phyloP scores from a whole-genome alignment of 2,797 vertebrate genomes.

The Macroramphosus scolopax region DNA sequence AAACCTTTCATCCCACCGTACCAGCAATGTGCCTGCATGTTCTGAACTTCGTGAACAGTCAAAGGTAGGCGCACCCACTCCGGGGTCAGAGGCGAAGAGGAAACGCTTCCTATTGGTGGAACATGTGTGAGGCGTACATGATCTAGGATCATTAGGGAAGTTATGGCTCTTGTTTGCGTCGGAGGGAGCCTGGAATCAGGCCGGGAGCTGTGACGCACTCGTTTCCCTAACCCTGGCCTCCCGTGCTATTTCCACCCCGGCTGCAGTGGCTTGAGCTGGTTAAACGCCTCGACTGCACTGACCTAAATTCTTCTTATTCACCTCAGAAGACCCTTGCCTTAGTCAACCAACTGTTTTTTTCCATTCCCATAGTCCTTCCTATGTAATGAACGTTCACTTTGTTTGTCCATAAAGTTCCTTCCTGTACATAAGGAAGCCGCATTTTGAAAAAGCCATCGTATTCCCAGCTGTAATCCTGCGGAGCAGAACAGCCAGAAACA shows the following conservation, averaged over 20 bases:
- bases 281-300: slow-evolving; percentile 74
- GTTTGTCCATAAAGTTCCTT: slow-evolving; percentile 68
- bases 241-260: slow-evolving; percentile 73
- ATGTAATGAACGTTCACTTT: slow-evolving; percentile 51
- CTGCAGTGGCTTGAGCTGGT: slow-evolving; percentile 73
- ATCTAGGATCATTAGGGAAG: slow-evolving; percentile 71
- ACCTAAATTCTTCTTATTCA: slow-evolving; percentile 81
- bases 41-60: slow-evolving; percentile 16
- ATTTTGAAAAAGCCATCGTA: slow-evolving; percentile 43
- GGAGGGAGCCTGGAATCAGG: slow-evolving; percentile 49
- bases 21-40: background rate
- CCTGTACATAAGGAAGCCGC: slow-evolving; percentile 68
- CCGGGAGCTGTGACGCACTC: slow-evolving; percentile 66
- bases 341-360: slow-evolving; percentile 37
- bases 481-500: slow-evolving; percentile 62
- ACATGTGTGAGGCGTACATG: slow-evolving; percentile 52
- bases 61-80: slow-evolving; percentile 50
- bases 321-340: slow-evolving; percentile 78
- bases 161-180: slow-evolving; percentile 73
- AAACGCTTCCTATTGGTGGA: slow-evolving; percentile 52
- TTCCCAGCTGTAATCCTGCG: slow-evolving; percentile 60
- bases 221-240: slow-evolving; percentile 75
- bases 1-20: slow-evolving; percentile 4
- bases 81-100: slow-evolving; percentile 57
- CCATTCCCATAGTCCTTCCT: slow-evolving; percentile 23